Evolutionary conservation across 2,797 vertebrate genomes (phyloP), one percentile per base, ranked within the genome.

Genomic region (Megalops cyprinoides): DNA sequence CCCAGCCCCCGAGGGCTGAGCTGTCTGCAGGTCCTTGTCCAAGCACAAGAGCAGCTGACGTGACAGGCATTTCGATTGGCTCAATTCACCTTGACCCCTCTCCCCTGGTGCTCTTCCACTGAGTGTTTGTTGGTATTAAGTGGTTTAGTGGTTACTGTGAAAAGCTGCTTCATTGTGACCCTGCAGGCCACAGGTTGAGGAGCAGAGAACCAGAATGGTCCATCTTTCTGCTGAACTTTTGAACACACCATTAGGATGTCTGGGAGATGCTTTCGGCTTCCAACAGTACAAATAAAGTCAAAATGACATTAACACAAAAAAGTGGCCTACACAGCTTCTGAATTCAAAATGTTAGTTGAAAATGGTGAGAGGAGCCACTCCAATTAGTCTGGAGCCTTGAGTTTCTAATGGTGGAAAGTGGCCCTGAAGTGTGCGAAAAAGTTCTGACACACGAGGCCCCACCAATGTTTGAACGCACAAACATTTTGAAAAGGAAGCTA

Each of bases 31-130:
- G 58, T 9, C n/a, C 58, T 60, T 20, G n/a, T 60, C 58, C 5
- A 28, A 23, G 58, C 58, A 7, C 5, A 25, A n/a, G 1, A 60
- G n/a, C 58, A 12, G 28, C 58, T 60, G n/a, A 31, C 58, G 9
- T 28, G n/a, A 6, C 60, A 65, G 31, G 31, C 60, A 25, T 31
- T 14, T 65, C 18, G 60, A 65, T 65, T 12, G 60, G 34, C 31
- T 65, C 60, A 34, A 31, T 65, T 65, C 31, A 65, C 60, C 55
- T 58, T 58, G n/a, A n/a, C n/a, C n/a, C n/a, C n/a, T n/a, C n/a
- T n/a, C n/a, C n/a, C n/a, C n/a, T 5, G 9, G 31, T 31, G 28
- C 1, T 34, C 28, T 25, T 58, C 23, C 12, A 18, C 53, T 55
- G 53, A 60, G n/a, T 15, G n/a, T n/a, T 8, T 15, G 51, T 53